Conservation (phyloP, 2,888 invertebrate genomes). For the Mechanitis messenoides region DNA sequence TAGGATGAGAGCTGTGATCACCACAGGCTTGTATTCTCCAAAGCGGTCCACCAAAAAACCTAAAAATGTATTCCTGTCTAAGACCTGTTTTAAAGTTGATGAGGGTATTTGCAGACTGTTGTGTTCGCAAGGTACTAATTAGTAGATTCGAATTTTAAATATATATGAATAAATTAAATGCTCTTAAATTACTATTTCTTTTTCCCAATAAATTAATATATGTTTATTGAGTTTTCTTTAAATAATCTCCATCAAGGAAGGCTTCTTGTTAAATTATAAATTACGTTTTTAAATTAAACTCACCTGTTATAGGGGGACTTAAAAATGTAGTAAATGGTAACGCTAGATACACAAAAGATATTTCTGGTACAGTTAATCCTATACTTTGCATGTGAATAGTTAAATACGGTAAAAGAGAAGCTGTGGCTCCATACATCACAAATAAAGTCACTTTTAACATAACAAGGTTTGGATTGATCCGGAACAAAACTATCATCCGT, state of each 20-base stretch:
- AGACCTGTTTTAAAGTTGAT: not conserved
- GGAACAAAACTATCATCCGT: conserved; percentile 65
- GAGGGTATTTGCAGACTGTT: too few species aligned
- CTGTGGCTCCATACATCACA: conserved; percentile 90
- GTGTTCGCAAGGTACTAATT: too few species aligned
- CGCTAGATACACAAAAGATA: conserved; percentile 90
- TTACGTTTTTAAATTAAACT: conserved; percentile 36
- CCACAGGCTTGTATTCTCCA: conserved; percentile 89
- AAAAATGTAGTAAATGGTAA: conserved; percentile 91
- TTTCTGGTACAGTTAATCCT: conserved; percentile 90
- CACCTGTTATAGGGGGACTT: conserved; percentile 89
- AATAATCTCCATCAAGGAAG: too few species aligned
- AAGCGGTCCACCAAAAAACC: conserved; percentile 91
- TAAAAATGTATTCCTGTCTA: conserved; percentile 52
- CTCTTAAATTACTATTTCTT: not conserved
- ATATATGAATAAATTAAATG: too few species aligned
- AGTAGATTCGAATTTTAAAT: too few species aligned
- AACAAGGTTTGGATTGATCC: conserved; percentile 85
- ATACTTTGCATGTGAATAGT: conserved; percentile 94
- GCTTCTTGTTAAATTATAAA: not conserved
- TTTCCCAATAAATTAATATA: not conserved
- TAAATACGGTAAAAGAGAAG: conserved; percentile 89
- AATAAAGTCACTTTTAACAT: conserved; percentile 89
- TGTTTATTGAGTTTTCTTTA: too few species aligned
- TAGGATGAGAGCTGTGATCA: conserved; percentile 84